Evolutionary conservation across 2,888 invertebrate species (phyloP).

Genomic region (Adineta ricciae): DNA sequence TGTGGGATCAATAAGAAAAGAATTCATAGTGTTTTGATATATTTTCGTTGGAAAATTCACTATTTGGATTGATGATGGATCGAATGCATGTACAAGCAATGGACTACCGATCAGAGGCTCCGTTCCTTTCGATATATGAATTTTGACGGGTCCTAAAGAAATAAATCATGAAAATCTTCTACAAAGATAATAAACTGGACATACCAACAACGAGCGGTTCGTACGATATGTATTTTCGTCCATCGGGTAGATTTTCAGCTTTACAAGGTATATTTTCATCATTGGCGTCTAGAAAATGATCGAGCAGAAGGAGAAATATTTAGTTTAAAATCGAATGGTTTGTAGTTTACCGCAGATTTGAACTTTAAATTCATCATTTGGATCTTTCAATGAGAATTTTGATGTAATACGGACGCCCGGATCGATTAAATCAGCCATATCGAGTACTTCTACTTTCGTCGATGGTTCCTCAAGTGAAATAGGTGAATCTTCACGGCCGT

Average conservation of each 20-base stretch:
- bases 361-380: not conserved
- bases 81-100: slow-evolving; percentile 24
- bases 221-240: not conserved
- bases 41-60: not conserved
- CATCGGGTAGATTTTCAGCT: not conserved
- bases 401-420: not conserved
- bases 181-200: not conserved
- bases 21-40: not conserved
- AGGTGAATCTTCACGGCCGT: not conserved
- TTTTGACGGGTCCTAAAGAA: not conserved
- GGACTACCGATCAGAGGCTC: not conserved
- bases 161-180: not conserved
- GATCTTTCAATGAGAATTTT: not conserved
- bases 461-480: not conserved
- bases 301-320: no score
- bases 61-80: not conserved
- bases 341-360: not conserved
- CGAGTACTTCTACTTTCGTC: not conserved
- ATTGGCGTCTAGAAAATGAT: not conserved
- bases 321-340: no score
- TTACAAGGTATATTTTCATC: not conserved
- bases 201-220: not conserved
- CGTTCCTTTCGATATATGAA: not conserved
- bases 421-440: not conserved
- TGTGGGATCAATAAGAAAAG: not conserved